Percentiles rank a stretch among this genome's conserved stretches.
These are phyloP conservation scores for Falco rusticolus DNA, from an alignment of 2,797 vertebrate genomes.

Conservation along the genomic window DNA sequence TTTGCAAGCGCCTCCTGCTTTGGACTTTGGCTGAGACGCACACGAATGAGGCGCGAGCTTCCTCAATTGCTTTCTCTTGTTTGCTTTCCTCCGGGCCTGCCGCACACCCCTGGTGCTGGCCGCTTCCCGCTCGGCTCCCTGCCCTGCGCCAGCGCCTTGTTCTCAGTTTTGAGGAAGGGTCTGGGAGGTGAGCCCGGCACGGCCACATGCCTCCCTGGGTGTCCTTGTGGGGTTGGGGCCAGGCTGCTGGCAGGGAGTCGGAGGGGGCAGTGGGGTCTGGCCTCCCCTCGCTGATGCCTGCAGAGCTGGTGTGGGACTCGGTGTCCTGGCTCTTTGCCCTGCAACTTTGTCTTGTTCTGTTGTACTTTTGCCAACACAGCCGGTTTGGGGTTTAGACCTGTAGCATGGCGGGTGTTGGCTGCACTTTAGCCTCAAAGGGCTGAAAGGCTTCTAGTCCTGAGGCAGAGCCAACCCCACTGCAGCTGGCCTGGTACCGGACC, in stretches of 20 bases:
- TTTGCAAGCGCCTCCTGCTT: conserved; percentile 40
- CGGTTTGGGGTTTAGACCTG: background rate
- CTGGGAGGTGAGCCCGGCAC: background rate
- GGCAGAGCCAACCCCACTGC: background rate
- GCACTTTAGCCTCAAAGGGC: background rate
- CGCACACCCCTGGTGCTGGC: background rate
- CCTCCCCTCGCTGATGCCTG: background rate
- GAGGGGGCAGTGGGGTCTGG: background rate
- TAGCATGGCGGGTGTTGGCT: background rate
- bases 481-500: background rate
- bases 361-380: background rate
- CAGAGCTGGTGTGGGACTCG: background rate
- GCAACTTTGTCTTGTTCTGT: background rate
- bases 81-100: conserved; percentile 25
- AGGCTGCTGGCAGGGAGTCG: background rate
- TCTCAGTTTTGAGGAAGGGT: background rate
- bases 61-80: conserved; percentile 54
- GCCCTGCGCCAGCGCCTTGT: background rate
- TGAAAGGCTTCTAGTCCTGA: background rate
- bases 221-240: background rate
- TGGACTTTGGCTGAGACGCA: conserved; percentile 58
- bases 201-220: background rate
- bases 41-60: conserved; percentile 19
- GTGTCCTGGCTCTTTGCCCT: background rate
- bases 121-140: background rate